A percentile compares a stretch with the other conserved stretches of the same genome.
These are phyloP conservation scores for Actinostola sp. DNA, from an alignment of 92 coral and sea anemone species.

Conservation along the genomic window DNA sequence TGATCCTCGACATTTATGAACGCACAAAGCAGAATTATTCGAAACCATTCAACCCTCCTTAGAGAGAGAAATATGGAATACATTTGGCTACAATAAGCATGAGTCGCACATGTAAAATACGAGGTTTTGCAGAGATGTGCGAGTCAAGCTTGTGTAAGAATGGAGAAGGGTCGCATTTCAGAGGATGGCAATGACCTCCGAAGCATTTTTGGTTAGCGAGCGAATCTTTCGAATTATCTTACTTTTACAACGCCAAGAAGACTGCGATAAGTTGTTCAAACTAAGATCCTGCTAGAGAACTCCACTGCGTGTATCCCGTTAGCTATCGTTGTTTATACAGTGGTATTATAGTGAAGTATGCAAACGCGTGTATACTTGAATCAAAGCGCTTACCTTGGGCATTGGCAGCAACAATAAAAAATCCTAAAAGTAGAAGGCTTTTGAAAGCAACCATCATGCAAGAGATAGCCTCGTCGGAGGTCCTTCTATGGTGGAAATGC, in stretches of 20 bases:
- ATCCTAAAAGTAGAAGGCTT: conserved; percentile 33
- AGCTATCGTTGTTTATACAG: too few relatives aligned
- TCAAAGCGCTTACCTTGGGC: conserved; percentile 41
- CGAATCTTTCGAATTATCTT: background rate
- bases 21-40: background rate
- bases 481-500: conserved; percentile 52
- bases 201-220: conserved; percentile 4
- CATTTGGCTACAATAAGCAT: background rate
- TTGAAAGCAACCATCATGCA: conserved; percentile 38
- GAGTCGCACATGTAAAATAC: background rate
- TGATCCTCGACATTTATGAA: conserved; percentile 6
- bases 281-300: too few relatives aligned
- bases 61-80: background rate
- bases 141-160: background rate
- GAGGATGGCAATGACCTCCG: background rate
- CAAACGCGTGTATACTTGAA: background rate
- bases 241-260: too few relatives aligned
- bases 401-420: conserved; percentile 29
- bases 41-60: background rate
- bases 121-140: background rate
- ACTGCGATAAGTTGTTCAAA: too few relatives aligned
- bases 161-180: background rate
- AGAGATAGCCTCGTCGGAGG: conserved; percentile 31
- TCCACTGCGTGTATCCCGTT: too few relatives aligned
- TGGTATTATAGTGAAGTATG: background rate